Percentiles rank a stretch among this genome's conserved stretches.
phyloP scores from a whole-genome alignment of 1,140 invertebrate genomes.

The Drosophila serrata region DNA sequence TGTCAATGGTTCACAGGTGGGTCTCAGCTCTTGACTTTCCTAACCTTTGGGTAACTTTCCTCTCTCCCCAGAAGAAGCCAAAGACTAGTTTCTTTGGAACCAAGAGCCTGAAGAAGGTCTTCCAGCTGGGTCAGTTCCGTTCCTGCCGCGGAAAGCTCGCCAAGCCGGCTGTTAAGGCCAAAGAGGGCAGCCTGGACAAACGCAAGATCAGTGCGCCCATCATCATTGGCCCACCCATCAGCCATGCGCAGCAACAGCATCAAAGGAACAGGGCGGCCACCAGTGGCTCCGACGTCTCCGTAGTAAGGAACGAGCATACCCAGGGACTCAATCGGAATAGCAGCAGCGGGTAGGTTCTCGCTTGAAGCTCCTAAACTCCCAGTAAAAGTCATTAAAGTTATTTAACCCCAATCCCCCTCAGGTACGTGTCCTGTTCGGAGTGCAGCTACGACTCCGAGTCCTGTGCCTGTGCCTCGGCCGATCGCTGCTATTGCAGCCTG shows the following conservation, averaged over 20 bases:
- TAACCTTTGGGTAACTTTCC: not conserved
- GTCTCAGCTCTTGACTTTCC: not conserved
- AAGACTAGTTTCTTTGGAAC: conserved; percentile 86
- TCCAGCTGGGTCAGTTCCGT: conserved; percentile 80
- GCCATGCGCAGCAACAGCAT: conserved; percentile 55
- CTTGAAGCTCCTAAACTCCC: not conserved
- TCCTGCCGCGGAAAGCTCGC: conserved; percentile 74
- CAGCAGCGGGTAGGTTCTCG: conserved; percentile 87
- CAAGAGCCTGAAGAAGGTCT: conserved; percentile 86
- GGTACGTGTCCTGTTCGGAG: conserved; percentile 94
- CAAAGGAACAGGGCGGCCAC: conserved; percentile 75
- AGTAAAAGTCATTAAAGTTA: conserved; percentile 1
- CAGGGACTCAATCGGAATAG: conserved; percentile 89
- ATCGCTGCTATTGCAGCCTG: conserved; percentile 92
- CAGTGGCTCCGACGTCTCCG: conserved; percentile 83
- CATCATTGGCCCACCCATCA: conserved; percentile 55
- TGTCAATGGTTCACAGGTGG: conserved; percentile 67
- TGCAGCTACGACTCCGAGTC: conserved; percentile 93
- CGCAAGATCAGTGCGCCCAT: conserved; percentile 59
- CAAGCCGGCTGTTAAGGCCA: conserved; percentile 41
- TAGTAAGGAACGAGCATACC: conserved; percentile 74
- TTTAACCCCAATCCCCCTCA: conserved; percentile 7
- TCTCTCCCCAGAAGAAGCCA: conserved; percentile 85
- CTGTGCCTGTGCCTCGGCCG: conserved; percentile 90
- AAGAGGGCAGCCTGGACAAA: conserved; percentile 56